Percentiles rank a stretch among this genome's conserved stretches.
Evolutionary conservation across 92 coral and sea anemone genomes (phyloP).

Genomic region (Muricea muricata): DNA sequence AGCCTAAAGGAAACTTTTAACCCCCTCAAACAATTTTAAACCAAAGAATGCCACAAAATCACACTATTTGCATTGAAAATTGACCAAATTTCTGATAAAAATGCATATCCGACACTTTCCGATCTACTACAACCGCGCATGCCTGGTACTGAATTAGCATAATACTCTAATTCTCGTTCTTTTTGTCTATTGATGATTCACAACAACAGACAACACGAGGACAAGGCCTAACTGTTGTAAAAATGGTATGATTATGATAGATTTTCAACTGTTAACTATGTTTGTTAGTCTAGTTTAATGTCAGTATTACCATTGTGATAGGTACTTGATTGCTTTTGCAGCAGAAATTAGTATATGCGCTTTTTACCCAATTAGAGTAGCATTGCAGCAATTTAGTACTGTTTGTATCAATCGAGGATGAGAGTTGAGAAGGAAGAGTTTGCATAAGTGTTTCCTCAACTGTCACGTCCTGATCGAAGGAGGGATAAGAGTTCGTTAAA

Average conservation of each 20-base stretch:
- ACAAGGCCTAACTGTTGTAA: not conserved
- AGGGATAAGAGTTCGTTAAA: no score
- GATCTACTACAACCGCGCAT: not conserved
- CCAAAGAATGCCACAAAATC: no score
- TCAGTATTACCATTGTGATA: no score
- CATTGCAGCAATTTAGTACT: no score
- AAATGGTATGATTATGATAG: slow-evolving; percentile 27
- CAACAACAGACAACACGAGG: slow-evolving; percentile 4
- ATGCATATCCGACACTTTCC: not conserved
- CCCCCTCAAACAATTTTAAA: no score
- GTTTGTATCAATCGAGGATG: no score
- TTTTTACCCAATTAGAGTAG: no score
- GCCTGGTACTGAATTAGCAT: slow-evolving; percentile 24
- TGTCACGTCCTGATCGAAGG: no score
- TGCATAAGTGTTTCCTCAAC: no score
- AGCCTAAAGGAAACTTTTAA: no score
- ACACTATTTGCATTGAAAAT: not conserved
- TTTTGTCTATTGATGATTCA: slow-evolving; percentile 44
- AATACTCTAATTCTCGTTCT: slow-evolving; percentile 15
- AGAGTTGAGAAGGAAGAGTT: no score
- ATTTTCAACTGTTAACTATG: not conserved
- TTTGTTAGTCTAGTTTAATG: not conserved
- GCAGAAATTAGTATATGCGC: no score
- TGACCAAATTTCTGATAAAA: not conserved
- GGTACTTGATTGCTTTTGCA: not conserved